Evolutionary conservation across 2,113 vertebrate genomes (phyloP).

Genomic region (Chaenocephalus aceratus): DNA sequence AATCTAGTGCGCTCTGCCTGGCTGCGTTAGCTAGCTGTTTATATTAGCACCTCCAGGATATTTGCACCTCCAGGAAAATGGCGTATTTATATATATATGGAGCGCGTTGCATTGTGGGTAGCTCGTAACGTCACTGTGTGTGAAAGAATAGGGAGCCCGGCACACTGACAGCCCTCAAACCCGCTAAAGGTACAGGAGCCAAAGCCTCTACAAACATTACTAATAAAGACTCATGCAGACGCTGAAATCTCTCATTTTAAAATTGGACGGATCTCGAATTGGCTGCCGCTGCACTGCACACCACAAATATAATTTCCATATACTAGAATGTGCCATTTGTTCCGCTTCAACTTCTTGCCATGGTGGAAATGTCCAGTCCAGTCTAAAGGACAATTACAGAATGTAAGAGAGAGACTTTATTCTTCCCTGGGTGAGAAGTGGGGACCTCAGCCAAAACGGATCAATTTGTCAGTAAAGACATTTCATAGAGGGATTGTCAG

Average conservation of each 20-base stretch:
- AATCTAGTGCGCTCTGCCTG: too few relatives aligned
- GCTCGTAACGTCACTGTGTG: too few relatives aligned
- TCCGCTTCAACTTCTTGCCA: slow-evolving; percentile 77
- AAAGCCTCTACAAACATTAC: slow-evolving; percentile 67
- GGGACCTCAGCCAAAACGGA: slow-evolving; percentile 53
- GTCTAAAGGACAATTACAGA: slow-evolving; percentile 82
- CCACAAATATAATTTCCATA: slow-evolving; percentile 80
- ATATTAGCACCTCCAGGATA: too few relatives aligned
- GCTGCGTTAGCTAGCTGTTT: too few relatives aligned
- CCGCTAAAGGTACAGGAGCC: slow-evolving; percentile 38
- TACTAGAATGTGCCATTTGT: slow-evolving; percentile 78
- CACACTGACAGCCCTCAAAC: slow-evolving; percentile 46
- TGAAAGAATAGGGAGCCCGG: too few relatives aligned
- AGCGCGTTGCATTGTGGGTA: too few relatives aligned
- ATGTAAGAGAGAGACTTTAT: slow-evolving; percentile 81
- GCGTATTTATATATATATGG: too few relatives aligned
- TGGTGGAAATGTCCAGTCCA: slow-evolving; percentile 78
- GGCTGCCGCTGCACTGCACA: slow-evolving; percentile 61
- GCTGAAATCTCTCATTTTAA: slow-evolving; percentile 70
- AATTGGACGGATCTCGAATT: slow-evolving; percentile 66
- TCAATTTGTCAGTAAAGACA: slow-evolving; percentile 49
- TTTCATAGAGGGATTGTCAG: slow-evolving; percentile 39
- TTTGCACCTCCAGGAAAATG: too few relatives aligned
- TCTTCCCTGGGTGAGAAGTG: slow-evolving; percentile 75
- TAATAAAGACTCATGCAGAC: slow-evolving; percentile 69